Percentiles rank a stretch among this genome's conserved stretches.
These are phyloP conservation scores for Catharus minimus DNA, from an alignment of 2,113 vertebrate species.

Conservation along the genomic window DNA sequence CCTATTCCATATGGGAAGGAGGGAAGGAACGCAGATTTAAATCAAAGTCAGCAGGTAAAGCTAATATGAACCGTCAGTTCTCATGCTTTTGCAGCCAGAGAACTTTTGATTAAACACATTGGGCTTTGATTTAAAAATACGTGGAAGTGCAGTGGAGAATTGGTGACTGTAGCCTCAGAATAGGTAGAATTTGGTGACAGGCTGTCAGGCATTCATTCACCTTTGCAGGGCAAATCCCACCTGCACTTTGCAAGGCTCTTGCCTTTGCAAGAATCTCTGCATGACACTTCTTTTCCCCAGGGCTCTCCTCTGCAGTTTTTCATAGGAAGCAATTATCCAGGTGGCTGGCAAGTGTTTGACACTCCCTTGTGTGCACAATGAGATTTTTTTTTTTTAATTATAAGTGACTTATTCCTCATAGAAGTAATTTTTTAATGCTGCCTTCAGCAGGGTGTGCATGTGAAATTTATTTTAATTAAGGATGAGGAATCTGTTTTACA, in stretches of 20 bases:
- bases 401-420: slow-evolving; percentile 9
- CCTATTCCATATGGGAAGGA: background rate
- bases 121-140: background rate
- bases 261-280: background rate
- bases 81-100: background rate
- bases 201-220: background rate
- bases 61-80: background rate
- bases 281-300: background rate
- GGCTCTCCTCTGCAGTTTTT: background rate
- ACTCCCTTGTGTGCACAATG: background rate
- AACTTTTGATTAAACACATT: background rate
- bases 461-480: slow-evolving; percentile 64
- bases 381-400: slow-evolving; percentile 2
- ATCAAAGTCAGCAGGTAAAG: background rate
- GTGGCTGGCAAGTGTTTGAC: background rate
- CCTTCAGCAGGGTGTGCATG: slow-evolving; percentile 50
- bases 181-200: background rate
- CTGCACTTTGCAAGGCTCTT: background rate
- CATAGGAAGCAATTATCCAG: background rate
- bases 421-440: background rate
- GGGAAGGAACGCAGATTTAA: background rate
- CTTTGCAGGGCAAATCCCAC: background rate
- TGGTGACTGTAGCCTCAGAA: background rate
- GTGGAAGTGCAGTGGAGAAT: background rate
- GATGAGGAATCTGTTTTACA: slow-evolving; percentile 52